Evolutionary conservation across 1,140 invertebrate genomes (phyloP).

Genomic region (Brachionus calyciflorus): DNA sequence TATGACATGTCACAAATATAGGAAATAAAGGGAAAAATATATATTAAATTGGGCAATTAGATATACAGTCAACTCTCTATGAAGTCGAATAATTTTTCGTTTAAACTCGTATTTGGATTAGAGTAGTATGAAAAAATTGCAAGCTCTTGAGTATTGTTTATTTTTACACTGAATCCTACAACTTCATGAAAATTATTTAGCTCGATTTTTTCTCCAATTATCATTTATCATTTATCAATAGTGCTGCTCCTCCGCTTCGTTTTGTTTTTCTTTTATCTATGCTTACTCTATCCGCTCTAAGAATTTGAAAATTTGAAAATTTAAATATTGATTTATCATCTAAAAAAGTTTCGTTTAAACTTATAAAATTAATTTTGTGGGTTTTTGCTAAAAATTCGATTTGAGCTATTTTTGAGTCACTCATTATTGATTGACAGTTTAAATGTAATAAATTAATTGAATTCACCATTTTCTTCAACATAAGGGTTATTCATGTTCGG

Average conservation of each 20-base stretch:
- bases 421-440: slow-evolving; percentile 11
- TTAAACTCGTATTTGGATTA: not conserved
- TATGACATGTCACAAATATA: too few species aligned
- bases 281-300: not conserved
- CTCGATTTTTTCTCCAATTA: not conserved
- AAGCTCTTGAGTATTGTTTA: not conserved
- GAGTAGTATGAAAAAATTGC: slow-evolving; percentile 17
- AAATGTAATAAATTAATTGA: not conserved
- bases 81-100: too few species aligned
- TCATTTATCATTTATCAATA: not conserved
- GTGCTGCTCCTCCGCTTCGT: not conserved
- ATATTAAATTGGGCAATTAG: too few species aligned
- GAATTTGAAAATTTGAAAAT: not conserved
- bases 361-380: not conserved
- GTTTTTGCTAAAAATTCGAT: not conserved
- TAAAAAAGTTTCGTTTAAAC: slow-evolving; percentile 10
- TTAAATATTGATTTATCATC: not conserved
- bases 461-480: not conserved
- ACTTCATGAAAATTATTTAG: slow-evolving; percentile 3
- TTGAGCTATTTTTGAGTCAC: not conserved
- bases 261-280: not conserved
- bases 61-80: too few species aligned
- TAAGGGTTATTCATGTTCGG: not conserved
- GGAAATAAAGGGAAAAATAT: too few species aligned
- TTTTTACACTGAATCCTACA: slow-evolving; percentile 15